These are phyloP conservation scores for Hassar affinis DNA, from an alignment of 2,113 vertebrate species.

Conservation along the genomic window DNA sequence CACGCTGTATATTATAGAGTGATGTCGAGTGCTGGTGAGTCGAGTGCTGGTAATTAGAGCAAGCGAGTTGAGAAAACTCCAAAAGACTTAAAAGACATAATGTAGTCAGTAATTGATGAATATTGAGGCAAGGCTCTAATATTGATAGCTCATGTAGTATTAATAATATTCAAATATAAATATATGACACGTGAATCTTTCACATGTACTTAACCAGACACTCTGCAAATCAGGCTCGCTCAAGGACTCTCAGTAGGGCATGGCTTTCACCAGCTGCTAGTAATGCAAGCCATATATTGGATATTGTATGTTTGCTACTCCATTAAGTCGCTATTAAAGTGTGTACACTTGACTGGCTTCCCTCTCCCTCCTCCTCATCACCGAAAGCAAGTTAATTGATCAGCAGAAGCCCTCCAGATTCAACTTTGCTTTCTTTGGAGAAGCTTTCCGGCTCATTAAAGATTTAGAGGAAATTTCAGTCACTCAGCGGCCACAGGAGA, in stretches of 20 bases:
- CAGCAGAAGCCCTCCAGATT: slow-evolving; percentile 47
- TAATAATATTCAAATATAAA: not conserved
- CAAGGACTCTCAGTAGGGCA: not conserved
- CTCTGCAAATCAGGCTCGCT: not conserved
- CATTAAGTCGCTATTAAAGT: slow-evolving; percentile 46
- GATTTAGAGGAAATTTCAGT: slow-evolving; percentile 77
- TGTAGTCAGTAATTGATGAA: not conserved
- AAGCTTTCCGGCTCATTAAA: slow-evolving; percentile 77
- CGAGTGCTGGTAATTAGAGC: not conserved
- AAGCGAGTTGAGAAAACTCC: not conserved
- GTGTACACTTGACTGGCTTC: slow-evolving; percentile 41
- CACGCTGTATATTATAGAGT: not conserved
- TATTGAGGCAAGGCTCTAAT: not conserved
- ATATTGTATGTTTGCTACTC: slow-evolving; percentile 41
- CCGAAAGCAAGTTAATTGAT: slow-evolving; percentile 55
- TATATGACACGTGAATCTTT: not conserved
- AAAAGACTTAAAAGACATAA: not conserved
- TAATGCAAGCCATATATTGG: slow-evolving; percentile 31
- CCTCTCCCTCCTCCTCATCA: slow-evolving; percentile 2
- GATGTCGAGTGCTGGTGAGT: not conserved
- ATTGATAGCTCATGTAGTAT: slow-evolving; percentile 10
- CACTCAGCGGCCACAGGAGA: slow-evolving; percentile 80
- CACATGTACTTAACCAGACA: slow-evolving; percentile 23
- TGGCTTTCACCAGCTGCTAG: not conserved
- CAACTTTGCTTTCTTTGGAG: slow-evolving; percentile 62